A percentile compares a stretch with the other conserved stretches of the same genome.
These are phyloP conservation scores for Oreochromis mossambicus DNA, from an alignment of 2,797 vertebrate genomes.

Conservation along the genomic window DNA sequence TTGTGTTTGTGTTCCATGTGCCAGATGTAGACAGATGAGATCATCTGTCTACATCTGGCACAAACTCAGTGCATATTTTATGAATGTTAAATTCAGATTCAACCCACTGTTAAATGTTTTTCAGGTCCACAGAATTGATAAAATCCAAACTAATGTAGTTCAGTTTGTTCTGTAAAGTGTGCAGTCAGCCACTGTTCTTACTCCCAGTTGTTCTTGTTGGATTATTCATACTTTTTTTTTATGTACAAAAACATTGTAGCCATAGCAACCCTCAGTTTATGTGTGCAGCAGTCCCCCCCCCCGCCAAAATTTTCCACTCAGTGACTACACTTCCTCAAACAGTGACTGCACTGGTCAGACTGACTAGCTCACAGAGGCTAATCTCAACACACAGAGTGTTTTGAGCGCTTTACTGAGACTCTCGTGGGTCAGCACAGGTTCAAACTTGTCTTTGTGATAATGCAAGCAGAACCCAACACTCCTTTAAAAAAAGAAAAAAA, in stretches of 20 bases:
- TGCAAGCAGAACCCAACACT: neutral
- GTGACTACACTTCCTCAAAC: neutral
- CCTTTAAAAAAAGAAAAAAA: rapidly evolving
- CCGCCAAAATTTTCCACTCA: neutral
- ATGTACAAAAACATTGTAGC: neutral
- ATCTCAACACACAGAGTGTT: neutral
- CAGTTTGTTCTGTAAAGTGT: neutral
- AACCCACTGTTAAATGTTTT: neutral
- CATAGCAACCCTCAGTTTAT: neutral
- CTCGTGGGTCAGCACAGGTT: neutral
- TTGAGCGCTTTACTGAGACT: neutral
- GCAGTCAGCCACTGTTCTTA: neutral
- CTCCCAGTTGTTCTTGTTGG: neutral
- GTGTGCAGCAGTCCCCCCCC: neutral
- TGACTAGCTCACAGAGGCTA: neutral
- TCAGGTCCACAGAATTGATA: neutral
- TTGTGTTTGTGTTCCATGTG: neutral
- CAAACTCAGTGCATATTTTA: neutral
- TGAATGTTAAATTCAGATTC: neutral
- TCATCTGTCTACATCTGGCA: neutral
- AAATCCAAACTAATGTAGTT: neutral
- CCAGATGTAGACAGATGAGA: neutral
- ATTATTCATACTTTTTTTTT: neutral
- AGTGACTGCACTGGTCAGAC: neutral
- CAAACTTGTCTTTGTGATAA: neutral